Base-by-base conservation (phyloP, 2,797 vertebrate genomes). In the Schizopygopsis pylzovi region DNA sequence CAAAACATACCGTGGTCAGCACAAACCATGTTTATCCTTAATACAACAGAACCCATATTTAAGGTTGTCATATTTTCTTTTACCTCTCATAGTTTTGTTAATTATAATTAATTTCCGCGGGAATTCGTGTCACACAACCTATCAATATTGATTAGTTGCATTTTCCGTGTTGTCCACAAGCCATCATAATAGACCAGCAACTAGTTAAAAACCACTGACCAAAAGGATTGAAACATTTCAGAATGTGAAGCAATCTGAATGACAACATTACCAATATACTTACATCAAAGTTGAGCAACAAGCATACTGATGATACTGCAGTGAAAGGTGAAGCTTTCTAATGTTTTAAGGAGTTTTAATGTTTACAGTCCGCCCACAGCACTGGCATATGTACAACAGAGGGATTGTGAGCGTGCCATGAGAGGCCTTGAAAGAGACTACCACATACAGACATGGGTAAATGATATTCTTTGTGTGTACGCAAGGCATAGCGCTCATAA, bases 361-460 rank as follows among this genome's bases (percentile, higher is more conserved):
- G 78, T 82, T 61, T 85, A 78, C 83, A 65, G 71, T 82, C 72
- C 37, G 22, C 43, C 73, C 65, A 79, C 54, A 63, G 83, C 37
- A 54, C 71, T 82, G 79, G 84, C 80, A 83, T 79, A 25, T 4
- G 9, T 39, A 85, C 79, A 82, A 73, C 73, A 39, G 73, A 72
- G 22, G 67, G 75, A n/a, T 37, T 85, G 87, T 83, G 79, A 85
- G 49, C 1, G 2, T 67, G 71, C 61, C 78, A 81, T 6, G 12
- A 71, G 79, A 73, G 72, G 77, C 70, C 75, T 76, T 84, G 61
- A 83, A 78, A 77, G 59, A 70, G 43, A 72, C 52, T 67, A 72
- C 87, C 82, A 78, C 76, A 78, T 85, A 78, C 79, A 85, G 47
- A 45, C 61, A n/a, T 54, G 18, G 54, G 41, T 82, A 87, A 85